Base-by-base conservation (phyloP, 2,113 vertebrate genomes). In the Cephalopholis sonnerati region DNA sequence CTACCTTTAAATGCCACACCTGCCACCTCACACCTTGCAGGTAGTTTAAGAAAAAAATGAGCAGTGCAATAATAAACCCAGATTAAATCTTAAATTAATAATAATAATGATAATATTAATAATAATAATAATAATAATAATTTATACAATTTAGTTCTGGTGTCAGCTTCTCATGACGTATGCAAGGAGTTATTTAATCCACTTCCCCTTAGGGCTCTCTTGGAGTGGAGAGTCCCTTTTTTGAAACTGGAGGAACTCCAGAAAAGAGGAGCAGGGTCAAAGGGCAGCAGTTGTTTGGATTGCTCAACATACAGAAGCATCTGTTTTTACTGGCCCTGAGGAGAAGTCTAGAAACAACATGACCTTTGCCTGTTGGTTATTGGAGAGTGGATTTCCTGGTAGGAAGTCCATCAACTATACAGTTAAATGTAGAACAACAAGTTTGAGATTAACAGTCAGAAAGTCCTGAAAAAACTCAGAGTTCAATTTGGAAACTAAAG, bases 361-460 rank as follows among this genome's bases (percentile, higher is more conserved):
- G 51, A 59, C 58, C 53, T 83, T 76, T 84, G 67, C 20, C 20
- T 65, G 46, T 36, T 69, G 22, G 22, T 44, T 17, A 62, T 36
- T 79, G 17, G n/a, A 50, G 9, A 2, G 25, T 41, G 22, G 16
- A 13, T 73, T 72, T 74, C 57, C 27, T 62, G 39, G 12, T 46
- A 16, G 29, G 25, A 17, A 53, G n/a, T 58, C 16, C 1, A 11
- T 15, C 27, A 62, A 44, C 78, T 13, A 36, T 12, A 29, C 36
- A 29, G 32, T 54, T 48, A 55, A 25, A 57, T 17, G 27, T 32
- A 20, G 51, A 70, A 54, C 72, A 69, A 25, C 55, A 53, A 16
- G 39, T 67, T 53, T 39, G 57, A 82, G n/a, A 5, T 41, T 18
- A 73, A 27, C 48, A 18, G 32, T 24, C 7, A 27, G 15, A 27